Conservation (phyloP, 2,113 vertebrate species). For the Lonchura striata region DNA sequence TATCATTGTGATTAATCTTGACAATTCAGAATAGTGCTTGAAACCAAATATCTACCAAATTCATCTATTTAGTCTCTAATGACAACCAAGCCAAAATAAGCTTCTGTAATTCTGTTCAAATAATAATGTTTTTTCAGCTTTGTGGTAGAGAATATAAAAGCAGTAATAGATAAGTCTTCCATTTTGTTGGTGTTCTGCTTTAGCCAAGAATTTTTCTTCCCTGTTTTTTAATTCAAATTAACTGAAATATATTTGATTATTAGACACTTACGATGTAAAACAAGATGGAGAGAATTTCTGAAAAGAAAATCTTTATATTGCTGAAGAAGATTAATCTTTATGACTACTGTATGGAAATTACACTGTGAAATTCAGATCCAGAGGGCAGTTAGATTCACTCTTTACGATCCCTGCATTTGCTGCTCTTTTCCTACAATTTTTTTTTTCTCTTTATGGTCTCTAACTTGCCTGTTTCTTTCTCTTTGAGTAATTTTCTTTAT, state of each 20-base stretch:
- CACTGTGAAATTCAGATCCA: background rate
- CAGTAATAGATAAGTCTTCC: background rate
- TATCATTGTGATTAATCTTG: background rate
- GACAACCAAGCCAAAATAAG: constrained; percentile 6
- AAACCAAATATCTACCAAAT: background rate
- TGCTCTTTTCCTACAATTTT: background rate
- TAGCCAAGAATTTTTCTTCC: background rate
- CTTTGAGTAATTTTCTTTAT: background rate
- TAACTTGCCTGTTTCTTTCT: background rate
- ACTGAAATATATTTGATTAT: background rate
- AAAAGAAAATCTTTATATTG: background rate
- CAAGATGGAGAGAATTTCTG: background rate
- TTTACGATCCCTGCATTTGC: background rate
- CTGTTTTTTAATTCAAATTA: background rate
- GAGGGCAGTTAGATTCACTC: background rate
- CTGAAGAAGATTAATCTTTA: background rate
- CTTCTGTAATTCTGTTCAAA: background rate
- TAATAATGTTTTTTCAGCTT: background rate
- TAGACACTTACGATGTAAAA: background rate
- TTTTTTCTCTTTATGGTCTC: background rate
- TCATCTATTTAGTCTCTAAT: background rate
- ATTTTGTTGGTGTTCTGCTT: background rate
- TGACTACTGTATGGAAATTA: background rate
- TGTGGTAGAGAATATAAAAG: background rate
- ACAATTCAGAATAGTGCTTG: background rate